Evolutionary conservation across 2,113 vertebrate species (phyloP).

Genomic region (Oryzias curvinotus): DNA sequence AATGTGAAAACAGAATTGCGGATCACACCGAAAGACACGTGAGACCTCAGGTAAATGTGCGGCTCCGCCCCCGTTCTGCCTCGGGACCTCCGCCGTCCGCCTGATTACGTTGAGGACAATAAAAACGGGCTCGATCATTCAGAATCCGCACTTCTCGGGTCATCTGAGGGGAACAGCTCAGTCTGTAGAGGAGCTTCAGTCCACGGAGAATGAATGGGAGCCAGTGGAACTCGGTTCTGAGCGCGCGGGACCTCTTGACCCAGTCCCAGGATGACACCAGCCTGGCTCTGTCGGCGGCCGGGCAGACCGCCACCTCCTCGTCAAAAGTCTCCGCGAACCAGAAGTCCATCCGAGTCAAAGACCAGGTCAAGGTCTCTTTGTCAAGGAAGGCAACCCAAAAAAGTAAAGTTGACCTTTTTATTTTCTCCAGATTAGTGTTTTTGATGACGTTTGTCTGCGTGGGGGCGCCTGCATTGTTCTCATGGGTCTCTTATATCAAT

Average conservation of each 20-base stretch:
- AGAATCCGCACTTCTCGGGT: neutral
- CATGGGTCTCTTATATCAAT: too few species aligned
- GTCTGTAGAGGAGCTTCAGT: rapidly evolving
- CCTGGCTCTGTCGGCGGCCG: slow-evolving; percentile 66
- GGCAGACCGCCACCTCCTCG: neutral
- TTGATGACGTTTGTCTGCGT: too few species aligned
- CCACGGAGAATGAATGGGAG: slow-evolving; percentile 31
- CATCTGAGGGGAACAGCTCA: neutral
- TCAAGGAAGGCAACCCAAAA: slow-evolving; percentile 48
- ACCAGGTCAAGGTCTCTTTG: slow-evolving; percentile 74
- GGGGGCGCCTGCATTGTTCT: too few species aligned
- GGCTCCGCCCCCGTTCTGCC: slow-evolving; percentile 26
- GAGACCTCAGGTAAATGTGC: slow-evolving; percentile 51
- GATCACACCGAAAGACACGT: slow-evolving; percentile 25
- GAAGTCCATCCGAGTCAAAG: slow-evolving; percentile 57
- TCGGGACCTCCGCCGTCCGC: neutral
- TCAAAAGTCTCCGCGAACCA: neutral
- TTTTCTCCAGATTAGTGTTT: too few species aligned
- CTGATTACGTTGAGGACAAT: slow-evolving; percentile 5
- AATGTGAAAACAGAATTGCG: too few species aligned
- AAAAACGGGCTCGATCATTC: slow-evolving; percentile 11
- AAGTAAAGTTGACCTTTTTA: slow-evolving; percentile 53
- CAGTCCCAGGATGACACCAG: slow-evolving; percentile 55
- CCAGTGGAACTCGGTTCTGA: slow-evolving; percentile 55
- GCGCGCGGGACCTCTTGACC: slow-evolving; percentile 7